Base-by-base conservation (phyloP, 2,888 invertebrate genomes). In the Lepidochrysops patricia region DNA sequence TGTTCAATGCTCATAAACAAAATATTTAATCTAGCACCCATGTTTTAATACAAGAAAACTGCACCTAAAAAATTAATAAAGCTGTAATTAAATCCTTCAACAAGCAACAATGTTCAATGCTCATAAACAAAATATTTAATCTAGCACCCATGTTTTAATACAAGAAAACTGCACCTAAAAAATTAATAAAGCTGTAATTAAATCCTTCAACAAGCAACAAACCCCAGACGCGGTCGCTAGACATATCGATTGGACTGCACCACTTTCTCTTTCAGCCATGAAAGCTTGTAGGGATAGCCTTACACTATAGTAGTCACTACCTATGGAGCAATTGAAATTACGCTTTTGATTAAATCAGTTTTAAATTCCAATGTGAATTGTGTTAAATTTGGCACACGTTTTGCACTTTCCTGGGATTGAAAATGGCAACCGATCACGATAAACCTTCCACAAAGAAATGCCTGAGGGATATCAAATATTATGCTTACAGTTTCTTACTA, bases 231-330 rank as follows among this genome's bases (percentile, higher is more conserved):
- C 43, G 43, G 43, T 7, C 37, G 37, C 43, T 43, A 43, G 43
- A 43, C 43, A 43, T 43, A 43, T 43, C 43, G 43, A 43, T 43
- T 43, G 19, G 43, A 43, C 43, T 43, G 43, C 43, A 43, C 43
- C 43, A 43, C 43, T 43, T 43, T 43, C 43, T 23, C 43, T 43
- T 43, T 43, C 43, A 43, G 43, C 12, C 23, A 43, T 43, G 43
- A 43, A 43, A 43, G 43, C 19, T 43, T 15, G 4, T 12, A 19
- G 43, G 19, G 23, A 19, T n/a, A n/a, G n/a, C n/a, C n/a, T n/a
- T n/a, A n/a, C n/a, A n/a, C n/a, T n/a, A n/a, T n/a, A n/a, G n/a
- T n/a, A n/a, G n/a, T n/a, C n/a, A n/a, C n/a, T n/a, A n/a, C n/a
- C n/a, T n/a, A n/a, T n/a, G n/a, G n/a, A n/a, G n/a, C n/a, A n/a